Evolutionary conservation across 2,888 invertebrate genomes (phyloP).

Genomic region (Pterostichus madidus): DNA sequence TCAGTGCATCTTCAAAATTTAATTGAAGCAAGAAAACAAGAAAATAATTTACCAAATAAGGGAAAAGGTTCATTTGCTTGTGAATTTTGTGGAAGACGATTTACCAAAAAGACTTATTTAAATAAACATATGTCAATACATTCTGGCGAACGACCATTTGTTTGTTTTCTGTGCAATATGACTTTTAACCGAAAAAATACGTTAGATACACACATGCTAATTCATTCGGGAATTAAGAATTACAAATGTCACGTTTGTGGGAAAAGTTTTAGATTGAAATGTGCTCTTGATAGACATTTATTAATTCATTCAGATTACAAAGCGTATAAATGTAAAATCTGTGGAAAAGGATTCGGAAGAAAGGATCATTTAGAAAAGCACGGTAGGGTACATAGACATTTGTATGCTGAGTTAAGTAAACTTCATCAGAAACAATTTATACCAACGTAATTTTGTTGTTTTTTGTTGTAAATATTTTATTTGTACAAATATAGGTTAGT

Average conservation of each 20-base stretch:
- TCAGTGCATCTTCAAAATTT: conserved; percentile 22
- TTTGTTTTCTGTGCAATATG: conserved; percentile 48
- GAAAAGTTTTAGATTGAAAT: conserved; percentile 49
- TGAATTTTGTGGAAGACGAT: conserved; percentile 19
- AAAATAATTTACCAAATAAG: neutral
- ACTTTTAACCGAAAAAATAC: conserved; percentile 43
- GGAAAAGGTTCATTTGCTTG: conserved; percentile 1
- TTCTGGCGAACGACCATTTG: conserved; percentile 16
- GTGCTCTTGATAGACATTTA: conserved; percentile 47
- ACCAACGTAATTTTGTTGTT: neutral
- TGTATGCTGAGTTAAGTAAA: conserved; percentile 32
- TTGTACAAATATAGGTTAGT: neutral
- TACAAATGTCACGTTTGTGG: conserved; percentile 31
- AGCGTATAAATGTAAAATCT: conserved; percentile 44
- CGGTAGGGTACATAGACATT: conserved; percentile 45
- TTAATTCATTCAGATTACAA: conserved; percentile 45
- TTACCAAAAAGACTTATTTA: conserved; percentile 32
- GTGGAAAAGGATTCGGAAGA: conserved; percentile 47
- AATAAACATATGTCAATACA: conserved; percentile 34
- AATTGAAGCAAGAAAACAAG: conserved; percentile 25
- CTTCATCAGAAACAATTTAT: conserved; percentile 2
- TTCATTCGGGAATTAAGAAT: conserved; percentile 36
- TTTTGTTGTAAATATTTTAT: neutral
- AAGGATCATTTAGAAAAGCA: conserved; percentile 52
- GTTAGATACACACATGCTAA: conserved; percentile 26